Percentiles rank a stretch among this genome's conserved stretches.
These are phyloP conservation scores for Siphamia tubifer DNA, from an alignment of 2,113 vertebrate species.

Conservation along the genomic window DNA sequence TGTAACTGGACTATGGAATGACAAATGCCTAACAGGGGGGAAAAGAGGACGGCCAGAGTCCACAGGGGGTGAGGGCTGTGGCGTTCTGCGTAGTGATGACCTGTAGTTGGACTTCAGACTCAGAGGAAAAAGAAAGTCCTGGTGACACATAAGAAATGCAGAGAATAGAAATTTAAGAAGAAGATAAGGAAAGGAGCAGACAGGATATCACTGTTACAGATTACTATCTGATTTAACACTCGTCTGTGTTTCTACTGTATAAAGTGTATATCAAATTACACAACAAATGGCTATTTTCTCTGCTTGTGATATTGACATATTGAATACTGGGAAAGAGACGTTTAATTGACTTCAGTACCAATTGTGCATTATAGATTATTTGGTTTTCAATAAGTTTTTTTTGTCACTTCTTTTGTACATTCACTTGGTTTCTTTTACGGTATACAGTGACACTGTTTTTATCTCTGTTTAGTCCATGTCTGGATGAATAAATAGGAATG, in stretches of 20 bases:
- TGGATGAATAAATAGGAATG: slow-evolving; percentile 21
- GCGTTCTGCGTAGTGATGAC: background rate
- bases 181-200: background rate
- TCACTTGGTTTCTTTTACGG: background rate
- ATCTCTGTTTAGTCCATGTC: slow-evolving; percentile 18
- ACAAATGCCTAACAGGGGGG: slow-evolving; percentile 66
- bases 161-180: background rate
- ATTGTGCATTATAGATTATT: background rate
- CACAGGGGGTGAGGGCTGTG: slow-evolving; percentile 11
- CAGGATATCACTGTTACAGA: background rate
- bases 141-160: background rate
- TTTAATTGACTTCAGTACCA: background rate
- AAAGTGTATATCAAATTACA: too few species aligned
- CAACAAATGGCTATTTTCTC: background rate
- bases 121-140: slow-evolving; percentile 79
- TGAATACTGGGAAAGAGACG: background rate
- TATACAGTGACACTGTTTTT: background rate
- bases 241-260: background rate
- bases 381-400: background rate
- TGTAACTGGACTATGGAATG: slow-evolving; percentile 57
- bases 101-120: slow-evolving; percentile 43
- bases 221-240: background rate
- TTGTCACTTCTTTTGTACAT: background rate
- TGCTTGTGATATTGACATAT: background rate
- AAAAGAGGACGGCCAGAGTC: slow-evolving; percentile 43